Conservation (phyloP, 2,113 vertebrate genomes). For the Saccopteryx leptura region DNA sequence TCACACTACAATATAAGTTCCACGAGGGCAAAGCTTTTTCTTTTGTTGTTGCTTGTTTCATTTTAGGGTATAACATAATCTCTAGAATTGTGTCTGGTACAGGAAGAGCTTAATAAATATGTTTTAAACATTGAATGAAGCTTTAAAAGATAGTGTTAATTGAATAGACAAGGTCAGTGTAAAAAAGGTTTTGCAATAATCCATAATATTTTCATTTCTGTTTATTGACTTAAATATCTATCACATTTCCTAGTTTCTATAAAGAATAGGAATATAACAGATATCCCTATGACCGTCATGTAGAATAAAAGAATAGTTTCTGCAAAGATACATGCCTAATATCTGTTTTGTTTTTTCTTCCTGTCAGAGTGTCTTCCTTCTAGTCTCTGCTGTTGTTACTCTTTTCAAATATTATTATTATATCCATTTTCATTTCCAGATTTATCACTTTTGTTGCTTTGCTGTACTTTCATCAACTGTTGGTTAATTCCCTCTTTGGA, state of each 20-base stretch:
- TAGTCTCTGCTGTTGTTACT: not conserved
- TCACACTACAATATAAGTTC: not conserved
- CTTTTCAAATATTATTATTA: conserved; percentile 57
- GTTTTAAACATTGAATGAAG: not conserved
- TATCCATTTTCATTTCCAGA: not conserved
- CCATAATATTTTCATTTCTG: not conserved
- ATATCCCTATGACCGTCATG: not conserved
- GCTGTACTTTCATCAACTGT: not conserved
- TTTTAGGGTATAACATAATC: not conserved
- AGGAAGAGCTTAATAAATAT: conserved; percentile 39
- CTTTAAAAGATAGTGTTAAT: not conserved
- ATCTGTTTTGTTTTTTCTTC: not conserved
- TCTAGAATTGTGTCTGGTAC: not conserved
- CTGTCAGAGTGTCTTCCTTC: not conserved
- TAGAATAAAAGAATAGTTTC: not conserved
- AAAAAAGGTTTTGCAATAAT: not conserved
- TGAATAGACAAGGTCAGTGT: not conserved
- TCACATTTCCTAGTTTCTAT: not conserved
- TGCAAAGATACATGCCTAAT: not conserved
- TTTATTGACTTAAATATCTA: not conserved
- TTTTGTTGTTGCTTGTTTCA: not conserved
- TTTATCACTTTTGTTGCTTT: conserved; percentile 2
- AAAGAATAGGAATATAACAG: not conserved
- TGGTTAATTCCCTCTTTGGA: not conserved
- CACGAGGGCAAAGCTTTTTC: not conserved